Percentiles rank a stretch among this genome's conserved stretches.
Conservation (phyloP, 2,888 invertebrate species). For the Pristionchus fissidentatus region DNA sequence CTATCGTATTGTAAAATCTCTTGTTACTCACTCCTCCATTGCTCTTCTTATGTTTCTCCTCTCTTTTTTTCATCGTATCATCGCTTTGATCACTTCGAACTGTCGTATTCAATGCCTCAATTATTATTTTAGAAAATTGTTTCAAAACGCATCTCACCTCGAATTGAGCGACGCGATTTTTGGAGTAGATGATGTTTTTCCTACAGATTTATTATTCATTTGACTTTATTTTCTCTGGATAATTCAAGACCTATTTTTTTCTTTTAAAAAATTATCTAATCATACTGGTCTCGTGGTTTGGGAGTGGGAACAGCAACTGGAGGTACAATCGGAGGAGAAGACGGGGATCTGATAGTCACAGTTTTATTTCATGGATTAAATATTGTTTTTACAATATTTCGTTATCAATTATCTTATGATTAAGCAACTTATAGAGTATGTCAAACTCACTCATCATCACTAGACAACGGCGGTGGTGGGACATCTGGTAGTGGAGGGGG, state of each 20-base stretch:
- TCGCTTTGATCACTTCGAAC: slow-evolving; percentile 48
- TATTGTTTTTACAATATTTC: not conserved
- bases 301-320: slow-evolving; percentile 60
- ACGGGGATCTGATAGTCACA: not conserved
- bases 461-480: not conserved
- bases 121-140: not conserved
- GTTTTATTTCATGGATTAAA: not conserved
- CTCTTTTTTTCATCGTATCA: slow-evolving; percentile 1
- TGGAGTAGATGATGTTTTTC: slow-evolving; percentile 60
- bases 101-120: slow-evolving; percentile 54
- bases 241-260: too few species aligned
- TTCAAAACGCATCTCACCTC: slow-evolving; percentile 46
- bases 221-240: not conserved
- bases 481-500: not conserved
- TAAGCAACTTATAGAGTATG: too few species aligned
- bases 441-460: slow-evolving; percentile 31
- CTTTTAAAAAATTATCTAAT: not conserved
- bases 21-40: not conserved
- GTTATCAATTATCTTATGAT: not conserved
- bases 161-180: slow-evolving; percentile 59
- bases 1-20: not conserved
- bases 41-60: not conserved
- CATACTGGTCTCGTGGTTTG: slow-evolving; percentile 52
- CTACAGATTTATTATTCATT: slow-evolving; percentile 50
- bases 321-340: slow-evolving; percentile 21